Base-by-base conservation (phyloP, 1,140 invertebrate genomes). In the Drosophila lacertosa region DNA sequence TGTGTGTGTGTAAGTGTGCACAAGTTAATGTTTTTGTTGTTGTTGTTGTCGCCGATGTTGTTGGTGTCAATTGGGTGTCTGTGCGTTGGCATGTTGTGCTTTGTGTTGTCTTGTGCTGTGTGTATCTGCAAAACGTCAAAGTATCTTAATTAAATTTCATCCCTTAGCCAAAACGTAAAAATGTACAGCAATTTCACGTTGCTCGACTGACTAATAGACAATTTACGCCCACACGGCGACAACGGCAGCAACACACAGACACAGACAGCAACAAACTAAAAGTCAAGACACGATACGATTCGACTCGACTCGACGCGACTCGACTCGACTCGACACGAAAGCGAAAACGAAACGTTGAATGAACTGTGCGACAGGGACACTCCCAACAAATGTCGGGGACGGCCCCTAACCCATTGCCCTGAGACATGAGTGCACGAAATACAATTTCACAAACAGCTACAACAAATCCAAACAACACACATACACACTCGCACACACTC, bases 111-210 rank as follows among this genome's bases (percentile, higher is more conserved):
- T 71, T 68, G n/a, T 69, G 65, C 57, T 64, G 62, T 86, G 66
- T 86, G 70, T 86, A 81, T 88, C 77, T 82, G 81, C 59, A 63
- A 86, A 66, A 88, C 77, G 82, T 88, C 82, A 82, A 88, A 88
- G 82, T 88, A 88, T 88, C 82, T 88, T 88, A 88, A 88, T 88
- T 88, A 88, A 88, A 88, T 88, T 88, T 88, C 82, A 88, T 88
- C 82, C 82, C 82, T 88, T 88, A 88, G 77, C 53, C 72, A 71
- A 88, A 84, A 86, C 74, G 75, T 86, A 88, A 86, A 86, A 86
- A 86, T 86, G 74, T 84, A 79, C 81, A 86, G 82, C 82, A 88
- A 88, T 86, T 84, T 84, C 77, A 86, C 82, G 74, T 65, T 71
- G 67, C 66, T 71, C 59, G 64, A 81, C 82, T 72, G 82, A 88